Base-by-base conservation (phyloP, 2,888 invertebrate species). In the Platycheirus rosarum region DNA sequence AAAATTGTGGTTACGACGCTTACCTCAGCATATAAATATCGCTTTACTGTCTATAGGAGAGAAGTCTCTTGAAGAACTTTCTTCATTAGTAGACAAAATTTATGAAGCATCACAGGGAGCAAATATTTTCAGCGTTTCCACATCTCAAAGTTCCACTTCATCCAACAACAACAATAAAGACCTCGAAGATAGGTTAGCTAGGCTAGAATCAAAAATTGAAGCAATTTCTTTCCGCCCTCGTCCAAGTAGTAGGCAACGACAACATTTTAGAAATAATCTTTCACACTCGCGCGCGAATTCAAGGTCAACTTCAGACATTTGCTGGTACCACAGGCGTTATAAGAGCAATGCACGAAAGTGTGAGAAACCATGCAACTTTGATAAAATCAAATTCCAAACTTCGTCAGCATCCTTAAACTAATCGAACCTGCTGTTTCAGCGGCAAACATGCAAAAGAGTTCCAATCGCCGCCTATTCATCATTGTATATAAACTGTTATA, bases 381-480 rank as follows among this genome's bases (percentile, higher is more conserved):
- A 16, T 2, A 42, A 26, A 16, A n/a, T 11, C 1, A 60, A 60
- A 29, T 44, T 62, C 2, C 46, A 46, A 32, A 8, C 6, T n/a
- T 4, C 5, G 2, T 9, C n/a, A 11, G 29, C 13, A 0, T 20
- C 23, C 37, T 46, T 46, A 63, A 73, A 73, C 53, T 46, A 63
- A n/a, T 1, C 35, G 0, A 32, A 44, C 32, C 73, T 46, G 42
- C 53, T 46, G 35, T 63, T 63, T 44, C 18, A 65, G 73, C 55
- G 55, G 73, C 63, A 35, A 55, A 73, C 55, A 65, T 11, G 53
- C 63, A 37, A 37, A 32, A 6, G 1, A 9, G 7, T 29, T 57
- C 26, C 9, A 70, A 23, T 35, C 23, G 69, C 60, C 57, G 40
- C 26, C 14, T 70, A 48, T 49, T 60, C 6, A 49, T 70, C 9